Conservation (phyloP, 2,797 vertebrate species). For the Mergus octosetaceus region DNA sequence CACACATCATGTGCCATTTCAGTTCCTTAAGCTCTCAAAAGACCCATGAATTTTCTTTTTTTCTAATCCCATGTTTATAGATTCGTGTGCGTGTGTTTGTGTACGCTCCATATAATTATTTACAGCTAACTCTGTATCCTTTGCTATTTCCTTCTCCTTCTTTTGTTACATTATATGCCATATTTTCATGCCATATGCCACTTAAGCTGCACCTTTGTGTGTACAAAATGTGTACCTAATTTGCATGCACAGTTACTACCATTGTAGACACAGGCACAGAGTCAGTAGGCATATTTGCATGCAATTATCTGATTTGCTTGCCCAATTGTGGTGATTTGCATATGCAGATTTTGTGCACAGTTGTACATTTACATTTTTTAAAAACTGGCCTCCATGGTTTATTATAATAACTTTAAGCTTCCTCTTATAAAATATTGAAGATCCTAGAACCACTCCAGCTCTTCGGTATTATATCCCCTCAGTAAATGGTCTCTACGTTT, state of each 20-base stretch:
- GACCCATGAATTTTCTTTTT: constrained; percentile 15
- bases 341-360: constrained; percentile 67
- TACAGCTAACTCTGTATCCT: constrained; percentile 58
- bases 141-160: constrained; percentile 50
- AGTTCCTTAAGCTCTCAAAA: constrained; percentile 1
- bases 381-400: constrained; percentile 60
- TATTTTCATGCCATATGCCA: constrained; percentile 68
- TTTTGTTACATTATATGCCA: constrained; percentile 60
- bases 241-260: constrained; percentile 71
- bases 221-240: constrained; percentile 68
- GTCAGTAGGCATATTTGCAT: constrained; percentile 71
- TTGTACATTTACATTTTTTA: constrained; percentile 67
- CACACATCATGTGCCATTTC: background rate
- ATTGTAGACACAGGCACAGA: constrained; percentile 64
- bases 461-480: constrained; percentile 29
- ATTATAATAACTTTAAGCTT: constrained; percentile 61
- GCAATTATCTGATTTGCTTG: constrained; percentile 73
- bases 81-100: constrained; percentile 45
- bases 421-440: constrained; percentile 61
- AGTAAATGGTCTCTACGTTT: constrained; percentile 50
- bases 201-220: constrained; percentile 69
- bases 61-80: constrained; percentile 24
- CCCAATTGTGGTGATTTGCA: constrained; percentile 62
- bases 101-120: constrained; percentile 60
- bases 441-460: constrained; percentile 53